Percentiles rank a stretch among this genome's conserved stretches.
Conservation (phyloP, 2,888 invertebrate genomes). For the Poecilus cupreus region DNA sequence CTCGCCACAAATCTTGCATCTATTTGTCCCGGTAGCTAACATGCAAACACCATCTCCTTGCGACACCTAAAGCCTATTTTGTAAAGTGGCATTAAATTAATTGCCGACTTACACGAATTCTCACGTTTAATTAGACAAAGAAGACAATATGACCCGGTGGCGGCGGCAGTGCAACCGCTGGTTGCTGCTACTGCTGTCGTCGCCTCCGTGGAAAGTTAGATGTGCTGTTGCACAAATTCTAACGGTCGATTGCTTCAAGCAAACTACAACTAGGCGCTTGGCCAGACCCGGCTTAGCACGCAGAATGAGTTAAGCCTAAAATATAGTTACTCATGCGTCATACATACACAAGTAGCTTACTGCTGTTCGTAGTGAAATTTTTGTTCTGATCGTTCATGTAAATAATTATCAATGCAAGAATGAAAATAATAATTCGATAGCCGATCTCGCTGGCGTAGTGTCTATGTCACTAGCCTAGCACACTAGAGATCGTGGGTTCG, state of each 20-base stretch:
- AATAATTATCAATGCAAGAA: too few species aligned
- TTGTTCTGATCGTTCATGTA: not conserved
- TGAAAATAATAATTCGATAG: too few species aligned
- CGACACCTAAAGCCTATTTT: conserved; percentile 41
- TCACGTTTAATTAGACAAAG: conserved; percentile 54
- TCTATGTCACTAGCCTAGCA: too few species aligned
- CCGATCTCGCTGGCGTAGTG: too few species aligned
- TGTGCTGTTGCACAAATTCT: not conserved
- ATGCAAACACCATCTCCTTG: conserved; percentile 27
- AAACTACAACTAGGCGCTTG: not conserved
- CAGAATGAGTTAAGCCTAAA: not conserved
- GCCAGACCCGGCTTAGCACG: not conserved
- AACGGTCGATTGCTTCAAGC: conserved; percentile 12
- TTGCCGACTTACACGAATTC: conserved; percentile 46
- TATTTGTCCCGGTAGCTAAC: conserved; percentile 14
- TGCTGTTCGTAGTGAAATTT: not conserved
- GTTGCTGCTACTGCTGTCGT: not conserved
- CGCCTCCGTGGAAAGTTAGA: not conserved
- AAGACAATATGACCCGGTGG: conserved; percentile 9
- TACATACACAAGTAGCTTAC: too few species aligned
- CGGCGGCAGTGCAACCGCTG: not conserved
- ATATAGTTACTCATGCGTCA: not conserved
- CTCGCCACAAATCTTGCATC: not conserved
- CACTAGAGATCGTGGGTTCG: too few species aligned
- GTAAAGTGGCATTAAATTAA: conserved; percentile 56